Evolutionary conservation across 2,888 invertebrate species (phyloP), one percentile per base, ranked within the genome.

Genomic region (Eilema griseolum): DNA sequence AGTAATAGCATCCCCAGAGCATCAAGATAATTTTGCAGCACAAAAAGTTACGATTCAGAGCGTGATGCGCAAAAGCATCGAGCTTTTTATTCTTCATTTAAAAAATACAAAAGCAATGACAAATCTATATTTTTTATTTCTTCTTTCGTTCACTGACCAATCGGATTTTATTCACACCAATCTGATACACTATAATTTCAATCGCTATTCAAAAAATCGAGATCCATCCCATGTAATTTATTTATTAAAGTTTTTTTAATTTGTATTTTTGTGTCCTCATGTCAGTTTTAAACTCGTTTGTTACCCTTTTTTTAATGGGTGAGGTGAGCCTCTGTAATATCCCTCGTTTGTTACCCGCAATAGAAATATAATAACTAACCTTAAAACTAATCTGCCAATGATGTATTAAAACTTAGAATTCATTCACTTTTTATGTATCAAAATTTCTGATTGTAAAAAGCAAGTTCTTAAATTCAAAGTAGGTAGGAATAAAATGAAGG

Each of bases 401-500:
- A n/a, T 33, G 31, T 5, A 33, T 33, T 33, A 5, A 33, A 16
- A 1, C 1, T 14, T 14, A 37, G 3, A 37, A 37, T 33, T 3
- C 1, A 33, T 3, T 33, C 33, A 33, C 14, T 37, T 14, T 12
- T 14, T 14, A 14, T 37, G 12, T 16, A 41, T 16, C 41, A 14
- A 41, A 14, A 41, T 41, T 3, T 41, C 14, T 41, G 41, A 16
- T 41, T 2, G 41, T 14, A 41, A 41, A 41, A 37, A 16, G 16
- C 11, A 37, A 8, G 46, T 46, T 20, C 46, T 46, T 20, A 7
- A 46, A 46, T 7, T 1, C 37, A 16, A 62, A 41, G 71, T 71
- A 70, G 41, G 16, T 16, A 41, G 41, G 41, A 71, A 78, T 57
- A 71, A 78, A 75, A 74, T 72, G 71, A 78, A 78, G 75, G n/a